Evolutionary conservation across 1,140 invertebrate species (phyloP), one percentile per base, ranked within the genome.

Genomic region (Leptinotarsa texana): DNA sequence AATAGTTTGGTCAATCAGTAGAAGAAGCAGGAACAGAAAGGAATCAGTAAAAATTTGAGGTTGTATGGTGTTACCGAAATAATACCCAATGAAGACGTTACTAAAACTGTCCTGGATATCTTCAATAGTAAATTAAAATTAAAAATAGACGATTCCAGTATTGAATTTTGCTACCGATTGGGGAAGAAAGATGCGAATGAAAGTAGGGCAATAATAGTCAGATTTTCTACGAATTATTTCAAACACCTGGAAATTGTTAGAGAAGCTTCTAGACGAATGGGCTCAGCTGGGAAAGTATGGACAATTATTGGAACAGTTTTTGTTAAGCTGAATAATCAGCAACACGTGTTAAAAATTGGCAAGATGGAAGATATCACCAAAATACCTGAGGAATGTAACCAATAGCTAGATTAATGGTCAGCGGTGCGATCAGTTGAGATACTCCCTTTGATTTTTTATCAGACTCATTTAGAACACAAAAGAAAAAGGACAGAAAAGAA

Each of bases 301-400:
- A 24, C 63, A 21, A 66, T 22, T 24, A 22, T 3, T 66, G 63
- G 63, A 21, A 66, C 18, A 27, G 24, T 24, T 66, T n/a, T n/a
- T n/a, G 63, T 66, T 15, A 66, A 66, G 22, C 24, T 66, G 18
- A 66, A 66, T 66, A 66, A 66, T 66, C 33, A n/a, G 15, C 22
- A 24, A 15, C n/a, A 66, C 15, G 13, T 22, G 15, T 22, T 66
- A 8, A 66, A 66, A 66, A 33, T 66, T 66, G 63, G 15, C 33
- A 66, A 22, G 4, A 18, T 66, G 33, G 63, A 66, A 27, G 63
- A 66, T 66, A 4, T 27, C 24, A 24, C 33, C 15, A 66, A 66
- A 27, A 15, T 4, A 22, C 24, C 17, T 51, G 49, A 51, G 6
- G 49, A 51, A 51, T 33, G 63, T 22, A 66, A 22, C 0, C 63